Evolutionary conservation across 2,113 vertebrate species (phyloP).

Genomic region (Petrocephalus microphthalmus): DNA sequence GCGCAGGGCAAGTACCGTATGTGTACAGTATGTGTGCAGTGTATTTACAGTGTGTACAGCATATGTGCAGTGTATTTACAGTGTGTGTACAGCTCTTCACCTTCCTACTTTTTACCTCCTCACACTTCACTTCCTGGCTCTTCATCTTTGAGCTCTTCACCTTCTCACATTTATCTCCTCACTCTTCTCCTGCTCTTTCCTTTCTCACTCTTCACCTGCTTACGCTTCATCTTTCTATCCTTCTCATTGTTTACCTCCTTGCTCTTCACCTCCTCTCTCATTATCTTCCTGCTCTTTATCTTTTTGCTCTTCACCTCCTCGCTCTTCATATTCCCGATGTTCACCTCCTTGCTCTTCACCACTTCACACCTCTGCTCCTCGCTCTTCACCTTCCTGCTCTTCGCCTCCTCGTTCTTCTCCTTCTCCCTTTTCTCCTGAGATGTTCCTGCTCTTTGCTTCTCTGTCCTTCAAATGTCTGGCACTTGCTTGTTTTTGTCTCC

Average conservation of each 20-base stretch:
- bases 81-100: background rate
- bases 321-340: background rate
- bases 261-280: background rate
- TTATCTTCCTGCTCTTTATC: background rate
- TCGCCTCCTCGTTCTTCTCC: background rate
- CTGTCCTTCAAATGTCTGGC: background rate
- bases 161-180: background rate
- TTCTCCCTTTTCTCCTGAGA: background rate
- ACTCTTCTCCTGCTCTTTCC: background rate
- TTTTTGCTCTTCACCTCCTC: background rate
- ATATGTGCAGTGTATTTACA: background rate
- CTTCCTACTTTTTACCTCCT: background rate
- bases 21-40: background rate
- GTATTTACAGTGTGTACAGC: background rate
- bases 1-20: too few relatives aligned
- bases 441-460: background rate
- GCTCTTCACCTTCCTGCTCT: background rate
- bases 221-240: background rate
- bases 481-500: background rate
- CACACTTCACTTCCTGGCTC: background rate
- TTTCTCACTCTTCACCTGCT: background rate
- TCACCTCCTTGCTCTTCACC: background rate
- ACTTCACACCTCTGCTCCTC: background rate
- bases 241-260: background rate
- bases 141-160: background rate